Percentiles rank a stretch among this genome's conserved stretches.
Evolutionary conservation across 1,140 invertebrate species (phyloP).

Genomic region (Notospermus geniculatus): DNA sequence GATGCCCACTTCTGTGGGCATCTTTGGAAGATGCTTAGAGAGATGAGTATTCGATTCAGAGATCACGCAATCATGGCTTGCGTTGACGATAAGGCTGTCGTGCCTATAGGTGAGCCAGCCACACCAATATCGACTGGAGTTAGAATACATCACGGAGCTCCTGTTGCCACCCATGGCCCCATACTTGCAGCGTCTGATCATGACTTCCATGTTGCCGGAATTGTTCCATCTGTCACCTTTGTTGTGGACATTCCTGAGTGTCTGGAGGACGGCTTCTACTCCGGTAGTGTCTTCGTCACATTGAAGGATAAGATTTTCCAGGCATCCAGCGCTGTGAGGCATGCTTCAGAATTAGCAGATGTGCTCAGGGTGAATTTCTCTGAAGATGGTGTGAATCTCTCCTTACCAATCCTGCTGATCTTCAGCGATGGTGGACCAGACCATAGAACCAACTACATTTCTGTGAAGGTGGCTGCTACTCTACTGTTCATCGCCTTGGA

Average conservation of each 20-base stretch:
- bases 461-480: too few species aligned
- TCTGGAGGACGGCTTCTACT: constrained; percentile 1
- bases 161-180: too few species aligned
- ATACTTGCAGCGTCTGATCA: background rate
- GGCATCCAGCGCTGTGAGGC: too few species aligned
- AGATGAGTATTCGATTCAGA: background rate
- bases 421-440: too few species aligned
- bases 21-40: too few species aligned
- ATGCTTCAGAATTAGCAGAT: too few species aligned
- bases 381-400: too few species aligned
- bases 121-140: background rate
- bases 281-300: background rate
- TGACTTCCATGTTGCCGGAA: background rate
- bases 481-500: constrained; percentile 13
- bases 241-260: background rate
- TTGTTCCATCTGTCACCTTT: background rate
- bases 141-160: background rate
- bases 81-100: background rate
- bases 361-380: too few species aligned
- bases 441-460: too few species aligned
- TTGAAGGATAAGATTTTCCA: background rate
- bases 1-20: too few species aligned
- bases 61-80: background rate
- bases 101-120: background rate
- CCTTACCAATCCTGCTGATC: too few species aligned